Base-by-base conservation (phyloP, 2,113 vertebrate genomes). In the Odobenus rosmarus region DNA sequence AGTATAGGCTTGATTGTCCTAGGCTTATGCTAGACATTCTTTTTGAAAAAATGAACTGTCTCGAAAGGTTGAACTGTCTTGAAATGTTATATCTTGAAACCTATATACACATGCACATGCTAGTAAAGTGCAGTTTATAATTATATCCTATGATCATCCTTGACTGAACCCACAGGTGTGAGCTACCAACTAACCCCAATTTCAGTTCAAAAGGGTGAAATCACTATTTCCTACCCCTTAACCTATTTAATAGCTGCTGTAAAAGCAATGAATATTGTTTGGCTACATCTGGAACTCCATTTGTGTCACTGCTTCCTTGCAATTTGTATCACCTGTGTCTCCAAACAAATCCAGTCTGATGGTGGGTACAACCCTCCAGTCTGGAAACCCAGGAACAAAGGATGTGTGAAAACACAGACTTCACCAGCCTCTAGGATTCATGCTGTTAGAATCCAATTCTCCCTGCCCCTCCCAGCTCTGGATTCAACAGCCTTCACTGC, bases 101-200 rank as follows among this genome's bases (percentile, higher is more conserved):
- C 81, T 55, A 57, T 62, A 62, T 15, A 62, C 13, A 7, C 33
- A 31, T 12, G 72, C 59, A 93, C 39, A 46, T 80, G 55, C 46
- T 15, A 67, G 72, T 10, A 67, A 83, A 64, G 51, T 89, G 19
- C 26, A 74, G 39, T 96, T 76, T 93, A 84, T 87, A 95, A 96
- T 96, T 90, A 97, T 93, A 89, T 93, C 94, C 88, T 95, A 23
- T 93, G 95, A 97, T 97, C 96, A 96, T 59, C 91, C 67, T 64
- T 62, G 85, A 91, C 23, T 39, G 14, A 96, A 92, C 83, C 81
- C 96, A 95, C 77, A 90, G 92, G 84, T 93, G 84, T 46, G 77
- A 90, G 90, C 88, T 14, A 76, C 96, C 67, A 57, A 64, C 33
- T 28, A 96, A 79, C 88, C 79, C 71, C 42, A 53, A 55, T 92